These are phyloP conservation scores for Noctuana brunneofusca DNA, from an alignment of 2,888 invertebrate genomes.

Conservation along the genomic window DNA sequence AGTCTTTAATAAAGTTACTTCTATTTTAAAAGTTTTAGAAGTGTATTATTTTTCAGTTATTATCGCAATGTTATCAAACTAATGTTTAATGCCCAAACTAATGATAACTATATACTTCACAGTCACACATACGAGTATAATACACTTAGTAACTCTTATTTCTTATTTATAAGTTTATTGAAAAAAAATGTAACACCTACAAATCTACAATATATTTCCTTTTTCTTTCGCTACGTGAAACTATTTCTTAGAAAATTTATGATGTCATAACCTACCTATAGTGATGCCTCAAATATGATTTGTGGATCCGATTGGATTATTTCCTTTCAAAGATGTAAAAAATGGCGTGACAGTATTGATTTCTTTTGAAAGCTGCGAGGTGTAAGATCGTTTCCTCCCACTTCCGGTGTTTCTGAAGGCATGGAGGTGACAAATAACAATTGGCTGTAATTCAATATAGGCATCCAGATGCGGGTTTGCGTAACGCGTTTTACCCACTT, in stretches of 20 bases:
- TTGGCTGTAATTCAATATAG: constrained; percentile 75
- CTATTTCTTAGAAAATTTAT: not conserved
- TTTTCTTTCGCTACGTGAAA: not conserved
- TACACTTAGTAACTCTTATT: too few relatives aligned
- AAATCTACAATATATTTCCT: not conserved
- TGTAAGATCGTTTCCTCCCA: constrained; percentile 38
- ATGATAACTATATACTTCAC: too few relatives aligned
- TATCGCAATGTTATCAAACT: too few relatives aligned
- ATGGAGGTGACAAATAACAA: constrained; percentile 68
- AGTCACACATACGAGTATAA: too few relatives aligned
- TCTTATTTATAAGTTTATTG: too few relatives aligned
- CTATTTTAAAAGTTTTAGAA: too few relatives aligned
- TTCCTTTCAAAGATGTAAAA: constrained; percentile 16
- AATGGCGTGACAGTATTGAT: constrained; percentile 9
- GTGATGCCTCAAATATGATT: constrained; percentile 8
- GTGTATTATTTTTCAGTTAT: too few relatives aligned
- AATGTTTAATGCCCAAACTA: too few relatives aligned
- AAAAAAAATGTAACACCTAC: too few relatives aligned
- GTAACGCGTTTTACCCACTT: constrained; percentile 24
- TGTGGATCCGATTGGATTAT: constrained; percentile 17
- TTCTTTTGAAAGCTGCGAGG: constrained; percentile 5
- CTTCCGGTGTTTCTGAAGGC: constrained; percentile 66
- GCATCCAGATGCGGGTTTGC: constrained; percentile 38
- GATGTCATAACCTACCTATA: constrained; percentile 4
- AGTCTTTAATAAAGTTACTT: too few relatives aligned